Conservation (phyloP, 1,140 invertebrate genomes). For the Euura lappo region DNA sequence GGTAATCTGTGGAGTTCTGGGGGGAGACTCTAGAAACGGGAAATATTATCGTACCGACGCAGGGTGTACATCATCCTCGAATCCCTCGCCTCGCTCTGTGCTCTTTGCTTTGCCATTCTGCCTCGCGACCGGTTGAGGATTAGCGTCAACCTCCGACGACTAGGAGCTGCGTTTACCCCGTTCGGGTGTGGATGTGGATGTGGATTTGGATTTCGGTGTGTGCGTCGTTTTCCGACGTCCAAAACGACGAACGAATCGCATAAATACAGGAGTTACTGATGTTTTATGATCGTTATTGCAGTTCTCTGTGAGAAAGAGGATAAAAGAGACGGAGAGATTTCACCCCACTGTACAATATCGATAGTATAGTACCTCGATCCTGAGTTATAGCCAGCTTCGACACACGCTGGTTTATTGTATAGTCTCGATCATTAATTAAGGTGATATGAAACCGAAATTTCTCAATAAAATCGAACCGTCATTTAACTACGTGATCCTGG, state of each 20-base stretch:
- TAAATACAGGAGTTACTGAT: conserved; percentile 60
- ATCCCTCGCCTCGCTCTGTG: conserved; percentile 44
- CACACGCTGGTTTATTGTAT: too few species aligned
- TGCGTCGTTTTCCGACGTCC: conserved; percentile 19
- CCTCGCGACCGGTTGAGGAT: conserved; percentile 45
- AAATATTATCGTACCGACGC: conserved; percentile 57
- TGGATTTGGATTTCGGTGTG: conserved; percentile 11
- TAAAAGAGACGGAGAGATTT: conserved; percentile 33
- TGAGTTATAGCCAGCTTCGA: conserved; percentile 45
- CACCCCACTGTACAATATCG: conserved; percentile 43
- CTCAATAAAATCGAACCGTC: too few species aligned
- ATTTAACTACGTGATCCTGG: too few species aligned
- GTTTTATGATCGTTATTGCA: conserved; percentile 53
- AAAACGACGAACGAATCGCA: conserved; percentile 45
- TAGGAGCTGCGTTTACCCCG: conserved; percentile 33
- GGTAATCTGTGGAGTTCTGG: conserved; percentile 15
- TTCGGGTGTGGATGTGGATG: conserved; percentile 6
- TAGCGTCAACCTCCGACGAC: conserved; percentile 54
- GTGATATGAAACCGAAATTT: too few species aligned
- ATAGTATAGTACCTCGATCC: conserved; percentile 51
- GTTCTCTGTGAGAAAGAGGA: conserved; percentile 13
- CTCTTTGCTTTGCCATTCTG: neutral
- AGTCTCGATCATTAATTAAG: too few species aligned
- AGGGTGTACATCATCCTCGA: conserved; percentile 55
- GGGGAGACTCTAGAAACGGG: conserved; percentile 16